A percentile compares a stretch with the other conserved stretches of the same genome.
These are phyloP conservation scores for Drosophila oshimai DNA, from an alignment of 1,140 invertebrate species.

Conservation along the genomic window DNA sequence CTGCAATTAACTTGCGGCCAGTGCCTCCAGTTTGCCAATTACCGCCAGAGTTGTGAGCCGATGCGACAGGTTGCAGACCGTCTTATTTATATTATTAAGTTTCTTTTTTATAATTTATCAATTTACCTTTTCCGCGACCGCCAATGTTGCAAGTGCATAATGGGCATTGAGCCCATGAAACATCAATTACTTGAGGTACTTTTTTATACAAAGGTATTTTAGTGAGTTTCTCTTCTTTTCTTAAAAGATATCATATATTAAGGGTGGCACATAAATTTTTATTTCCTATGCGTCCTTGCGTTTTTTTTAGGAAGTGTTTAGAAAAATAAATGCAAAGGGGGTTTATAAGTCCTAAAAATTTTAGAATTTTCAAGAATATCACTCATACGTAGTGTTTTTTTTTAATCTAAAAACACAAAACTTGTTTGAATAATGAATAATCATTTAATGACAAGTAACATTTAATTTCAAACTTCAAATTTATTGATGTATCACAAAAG, in stretches of 20 bases:
- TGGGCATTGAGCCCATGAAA: constrained; percentile 16
- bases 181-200: constrained; percentile 11
- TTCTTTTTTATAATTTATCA: constrained; percentile 63
- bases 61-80: constrained; percentile 60
- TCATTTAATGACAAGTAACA: too few species aligned
- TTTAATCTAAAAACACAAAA: too few species aligned
- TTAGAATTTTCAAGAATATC: not conserved
- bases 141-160: not conserved
- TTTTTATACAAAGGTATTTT: not conserved
- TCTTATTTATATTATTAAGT: constrained; percentile 78
- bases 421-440: too few species aligned
- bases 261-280: not conserved
- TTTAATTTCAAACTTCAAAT: not conserved
- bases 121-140: constrained; percentile 43
- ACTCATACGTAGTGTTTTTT: not conserved
- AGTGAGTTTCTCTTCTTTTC: not conserved
- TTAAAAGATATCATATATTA: not conserved
- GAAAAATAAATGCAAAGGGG: too few species aligned
- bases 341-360: too few species aligned
- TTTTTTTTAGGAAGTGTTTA: too few species aligned
- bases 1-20: constrained; percentile 60
- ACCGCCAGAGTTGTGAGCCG: constrained; percentile 23
- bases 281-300: too few species aligned
- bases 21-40: constrained; percentile 40
- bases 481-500: too few species aligned